Percentiles rank a stretch among this genome's conserved stretches.
These are phyloP conservation scores for Oscheius myriophilus DNA, from an alignment of 2,888 invertebrate genomes.

Conservation along the genomic window DNA sequence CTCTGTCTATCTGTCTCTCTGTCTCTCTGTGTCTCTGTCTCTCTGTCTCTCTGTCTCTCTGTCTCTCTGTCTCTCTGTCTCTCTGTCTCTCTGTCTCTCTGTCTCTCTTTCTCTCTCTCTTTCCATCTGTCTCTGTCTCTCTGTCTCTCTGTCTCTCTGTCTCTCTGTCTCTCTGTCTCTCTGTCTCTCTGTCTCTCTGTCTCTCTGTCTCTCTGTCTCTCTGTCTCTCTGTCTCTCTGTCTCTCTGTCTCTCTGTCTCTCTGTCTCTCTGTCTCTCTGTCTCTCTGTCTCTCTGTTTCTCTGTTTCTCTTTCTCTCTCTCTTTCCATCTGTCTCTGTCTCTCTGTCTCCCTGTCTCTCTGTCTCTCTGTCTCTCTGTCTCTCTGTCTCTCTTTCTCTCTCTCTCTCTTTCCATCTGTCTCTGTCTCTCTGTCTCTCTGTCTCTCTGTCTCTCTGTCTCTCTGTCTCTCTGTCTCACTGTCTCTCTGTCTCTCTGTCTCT, in stretches of 20 bases:
- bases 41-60: too few species aligned
- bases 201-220: not conserved
- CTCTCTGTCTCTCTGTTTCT: not conserved
- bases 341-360: not conserved
- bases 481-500: not conserved
- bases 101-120: not conserved
- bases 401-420: not conserved
- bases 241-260: conserved; percentile 1
- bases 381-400: not conserved
- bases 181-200: not conserved
- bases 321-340: not conserved
- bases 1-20: not conserved
- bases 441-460: too few species aligned
- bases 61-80: not conserved
- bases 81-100: not conserved
- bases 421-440: conserved; percentile 1
- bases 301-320: not conserved
- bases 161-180: not conserved
- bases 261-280: conserved; percentile 2
- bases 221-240: not conserved
- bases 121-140: not conserved
- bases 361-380: not conserved
- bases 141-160: not conserved
- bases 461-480: too few species aligned
- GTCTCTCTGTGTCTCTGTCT: not conserved